Percentiles rank a stretch among this genome's conserved stretches.
Evolutionary conservation across 1,140 invertebrate species (phyloP).

Genomic region (Theocolax elegans): DNA sequence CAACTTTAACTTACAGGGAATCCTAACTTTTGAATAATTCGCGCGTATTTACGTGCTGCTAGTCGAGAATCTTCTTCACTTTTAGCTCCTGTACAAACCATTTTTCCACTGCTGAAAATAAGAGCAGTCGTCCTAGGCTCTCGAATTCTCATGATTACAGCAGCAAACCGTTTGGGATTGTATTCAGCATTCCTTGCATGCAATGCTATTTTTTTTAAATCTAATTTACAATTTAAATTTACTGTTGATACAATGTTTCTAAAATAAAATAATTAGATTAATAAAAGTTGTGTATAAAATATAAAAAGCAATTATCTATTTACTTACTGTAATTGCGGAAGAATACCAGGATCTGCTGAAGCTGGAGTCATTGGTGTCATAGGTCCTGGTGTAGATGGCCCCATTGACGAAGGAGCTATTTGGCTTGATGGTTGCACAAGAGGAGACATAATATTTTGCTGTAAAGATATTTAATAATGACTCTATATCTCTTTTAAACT

Average conservation of each 20-base stretch:
- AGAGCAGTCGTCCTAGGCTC: constrained; percentile 98
- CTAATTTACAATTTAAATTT: constrained; percentile 94
- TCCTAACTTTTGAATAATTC: constrained; percentile 98
- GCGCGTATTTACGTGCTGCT: constrained; percentile 97
- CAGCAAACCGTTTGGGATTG: constrained; percentile 99
- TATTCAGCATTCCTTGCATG: constrained; percentile 99
- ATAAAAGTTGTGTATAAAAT: constrained; percentile 25
- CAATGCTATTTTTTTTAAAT: constrained; percentile 97
- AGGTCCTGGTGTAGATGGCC: constrained; percentile 81
- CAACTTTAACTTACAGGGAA: constrained; percentile 80
- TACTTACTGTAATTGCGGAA: constrained; percentile 93
- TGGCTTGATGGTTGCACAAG: constrained; percentile 73
- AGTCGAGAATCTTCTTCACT: constrained; percentile 97
- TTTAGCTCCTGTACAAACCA: constrained; percentile 99
- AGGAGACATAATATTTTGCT: constrained; percentile 89
- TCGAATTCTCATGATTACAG: constrained; percentile 99
- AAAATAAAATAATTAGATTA: constrained; percentile 55
- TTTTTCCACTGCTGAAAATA: constrained; percentile 99
- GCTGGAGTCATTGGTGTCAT: constrained; percentile 96
- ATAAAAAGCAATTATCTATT: constrained; percentile 11
- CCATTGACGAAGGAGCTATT: constrained; percentile 70
- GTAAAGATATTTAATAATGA: constrained; percentile 43
- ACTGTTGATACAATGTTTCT: constrained; percentile 98
- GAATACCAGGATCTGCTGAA: constrained; percentile 92
- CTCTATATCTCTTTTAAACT: constrained; percentile 16